Evolutionary conservation across 2,888 invertebrate species (phyloP).

Genomic region (Globia sparganii): DNA sequence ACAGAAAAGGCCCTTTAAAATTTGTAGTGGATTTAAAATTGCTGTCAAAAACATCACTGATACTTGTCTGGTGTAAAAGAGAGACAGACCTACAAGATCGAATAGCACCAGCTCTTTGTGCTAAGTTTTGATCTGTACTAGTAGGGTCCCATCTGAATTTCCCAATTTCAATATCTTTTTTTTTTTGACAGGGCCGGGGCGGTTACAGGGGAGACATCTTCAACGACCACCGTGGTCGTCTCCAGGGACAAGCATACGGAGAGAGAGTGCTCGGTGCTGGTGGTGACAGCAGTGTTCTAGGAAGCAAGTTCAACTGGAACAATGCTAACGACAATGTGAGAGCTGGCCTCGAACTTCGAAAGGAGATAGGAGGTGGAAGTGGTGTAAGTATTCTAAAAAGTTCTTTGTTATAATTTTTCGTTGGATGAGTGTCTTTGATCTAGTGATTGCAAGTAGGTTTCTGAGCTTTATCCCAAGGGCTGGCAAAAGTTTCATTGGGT

Average conservation of each 20-base stretch:
- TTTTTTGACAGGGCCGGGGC: conserved; percentile 75
- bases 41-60: not conserved
- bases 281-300: conserved; percentile 78
- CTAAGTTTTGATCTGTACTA: not conserved
- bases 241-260: conserved; percentile 77
- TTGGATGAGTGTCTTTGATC: not conserved
- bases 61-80: not conserved
- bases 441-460: not conserved
- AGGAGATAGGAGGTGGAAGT: conserved; percentile 76
- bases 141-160: not conserved
- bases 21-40: not conserved
- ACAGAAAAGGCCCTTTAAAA: not conserved
- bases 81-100: not conserved
- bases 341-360: conserved; percentile 76
- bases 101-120: not conserved
- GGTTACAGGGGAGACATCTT: conserved; percentile 82
- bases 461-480: not conserved
- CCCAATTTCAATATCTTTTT: not conserved
- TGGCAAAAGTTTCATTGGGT: not conserved
- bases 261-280: conserved; percentile 75
- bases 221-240: conserved; percentile 78
- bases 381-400: conserved; percentile 72
- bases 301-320: conserved; percentile 79
- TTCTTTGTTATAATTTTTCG: not conserved
- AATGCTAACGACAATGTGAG: conserved; percentile 73